Conservation (phyloP, 92 coral and sea anemone genomes). For the Pocillopora grandis region DNA sequence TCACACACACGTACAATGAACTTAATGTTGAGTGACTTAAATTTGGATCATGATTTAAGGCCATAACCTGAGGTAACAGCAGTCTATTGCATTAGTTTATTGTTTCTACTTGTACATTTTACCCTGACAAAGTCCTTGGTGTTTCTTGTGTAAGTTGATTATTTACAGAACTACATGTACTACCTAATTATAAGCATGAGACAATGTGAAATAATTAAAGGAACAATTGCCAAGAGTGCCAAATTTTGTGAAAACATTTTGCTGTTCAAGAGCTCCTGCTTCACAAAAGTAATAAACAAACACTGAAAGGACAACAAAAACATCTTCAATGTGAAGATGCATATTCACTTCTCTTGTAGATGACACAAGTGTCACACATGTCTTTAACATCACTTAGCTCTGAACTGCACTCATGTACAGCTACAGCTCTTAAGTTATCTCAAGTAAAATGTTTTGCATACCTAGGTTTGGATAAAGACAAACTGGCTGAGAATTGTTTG, state of each 20-base stretch:
- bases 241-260: no score
- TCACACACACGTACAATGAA: not conserved
- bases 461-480: conserved; percentile 64
- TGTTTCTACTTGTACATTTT: not conserved
- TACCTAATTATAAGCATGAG: no score
- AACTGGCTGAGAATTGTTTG: conserved; percentile 48
- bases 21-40: not conserved
- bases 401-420: not conserved
- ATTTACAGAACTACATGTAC: no score
- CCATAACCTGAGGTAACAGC: not conserved
- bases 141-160: no score
- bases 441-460: conserved; percentile 4
- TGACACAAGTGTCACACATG: not conserved
- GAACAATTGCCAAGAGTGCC: no score
- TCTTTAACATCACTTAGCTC: not conserved
- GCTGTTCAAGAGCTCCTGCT: no score
- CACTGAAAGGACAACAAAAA: no score
- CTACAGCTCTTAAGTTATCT: not conserved
- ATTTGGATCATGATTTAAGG: not conserved
- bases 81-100: no score
- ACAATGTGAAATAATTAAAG: no score
- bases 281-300: no score
- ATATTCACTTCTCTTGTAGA: no score
- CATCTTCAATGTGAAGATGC: no score
- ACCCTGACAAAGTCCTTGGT: not conserved